phyloP scores from a whole-genome alignment of 2,888 invertebrate species.

The Amblyteles armatorius region DNA sequence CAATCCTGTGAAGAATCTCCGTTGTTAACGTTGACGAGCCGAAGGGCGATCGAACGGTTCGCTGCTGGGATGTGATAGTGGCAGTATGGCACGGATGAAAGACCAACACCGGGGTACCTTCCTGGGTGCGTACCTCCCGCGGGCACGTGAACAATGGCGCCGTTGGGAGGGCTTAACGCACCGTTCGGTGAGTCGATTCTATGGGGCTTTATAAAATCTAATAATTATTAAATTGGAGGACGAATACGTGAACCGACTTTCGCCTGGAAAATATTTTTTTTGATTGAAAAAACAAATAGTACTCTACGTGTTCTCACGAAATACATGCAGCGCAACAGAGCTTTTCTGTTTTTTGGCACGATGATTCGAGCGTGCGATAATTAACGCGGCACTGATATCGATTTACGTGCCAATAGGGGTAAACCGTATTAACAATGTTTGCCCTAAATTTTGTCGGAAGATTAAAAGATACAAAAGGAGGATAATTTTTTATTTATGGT shows the following conservation, averaged over 20 bases:
- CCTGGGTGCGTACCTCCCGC: background rate
- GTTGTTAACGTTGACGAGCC: conserved; percentile 20
- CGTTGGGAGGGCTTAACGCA: background rate
- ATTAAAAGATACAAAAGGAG: background rate
- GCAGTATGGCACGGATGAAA: background rate
- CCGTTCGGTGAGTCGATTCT: background rate
- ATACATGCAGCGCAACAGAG: background rate
- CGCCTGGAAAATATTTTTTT: background rate
- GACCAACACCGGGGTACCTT: background rate
- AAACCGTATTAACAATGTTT: background rate
- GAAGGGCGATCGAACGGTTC: background rate
- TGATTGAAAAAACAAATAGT: conserved; percentile 11
- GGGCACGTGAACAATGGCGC: conserved; percentile 9
- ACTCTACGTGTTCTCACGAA: background rate
- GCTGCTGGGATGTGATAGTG: conserved; percentile 32
- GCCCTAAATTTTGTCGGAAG: background rate
- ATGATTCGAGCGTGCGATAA: background rate
- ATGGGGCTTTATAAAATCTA: background rate
- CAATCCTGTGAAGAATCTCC: background rate
- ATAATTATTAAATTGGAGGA: conserved; percentile 9
- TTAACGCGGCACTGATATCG: background rate
- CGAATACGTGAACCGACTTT: conserved; percentile 15
- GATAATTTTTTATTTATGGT: background rate
- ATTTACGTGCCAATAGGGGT: background rate
- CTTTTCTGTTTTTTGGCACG: background rate